Conservation (phyloP, 1,140 invertebrate species). For the Eupristina koningsbergeri region DNA sequence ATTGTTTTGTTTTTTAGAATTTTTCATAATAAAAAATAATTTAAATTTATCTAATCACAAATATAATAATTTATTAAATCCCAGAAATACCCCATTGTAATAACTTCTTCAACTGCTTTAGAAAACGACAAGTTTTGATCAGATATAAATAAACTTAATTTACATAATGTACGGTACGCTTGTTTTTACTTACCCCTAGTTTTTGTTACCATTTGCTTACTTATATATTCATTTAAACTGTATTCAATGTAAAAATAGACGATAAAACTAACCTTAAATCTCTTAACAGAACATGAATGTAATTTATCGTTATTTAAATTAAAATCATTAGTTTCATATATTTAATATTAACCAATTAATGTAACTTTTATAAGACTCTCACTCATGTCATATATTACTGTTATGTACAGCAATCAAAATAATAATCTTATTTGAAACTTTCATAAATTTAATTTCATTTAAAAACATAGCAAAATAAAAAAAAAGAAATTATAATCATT, state of each 20-base stretch:
- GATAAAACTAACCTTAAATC: too few species aligned
- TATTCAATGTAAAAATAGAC: too few species aligned
- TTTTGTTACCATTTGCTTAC: background rate
- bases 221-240: background rate
- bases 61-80: too few species aligned
- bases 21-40: too few species aligned
- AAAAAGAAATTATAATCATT: background rate
- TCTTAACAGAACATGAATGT: background rate
- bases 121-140: background rate
- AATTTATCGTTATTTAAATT: background rate
- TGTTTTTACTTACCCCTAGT: background rate
- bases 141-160: slow-evolving; percentile 23
- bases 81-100: too few species aligned
- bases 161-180: background rate
- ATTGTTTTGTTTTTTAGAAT: too few species aligned
- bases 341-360: background rate
- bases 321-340: background rate
- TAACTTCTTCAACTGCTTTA: background rate
- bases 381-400: background rate
- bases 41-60: too few species aligned
- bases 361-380: background rate
- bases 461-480: too few species aligned
- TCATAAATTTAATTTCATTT: background rate
- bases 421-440: background rate
- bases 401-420: background rate